phyloP scores from a whole-genome alignment of 2,888 invertebrate species.

The Gerris lacustris region DNA sequence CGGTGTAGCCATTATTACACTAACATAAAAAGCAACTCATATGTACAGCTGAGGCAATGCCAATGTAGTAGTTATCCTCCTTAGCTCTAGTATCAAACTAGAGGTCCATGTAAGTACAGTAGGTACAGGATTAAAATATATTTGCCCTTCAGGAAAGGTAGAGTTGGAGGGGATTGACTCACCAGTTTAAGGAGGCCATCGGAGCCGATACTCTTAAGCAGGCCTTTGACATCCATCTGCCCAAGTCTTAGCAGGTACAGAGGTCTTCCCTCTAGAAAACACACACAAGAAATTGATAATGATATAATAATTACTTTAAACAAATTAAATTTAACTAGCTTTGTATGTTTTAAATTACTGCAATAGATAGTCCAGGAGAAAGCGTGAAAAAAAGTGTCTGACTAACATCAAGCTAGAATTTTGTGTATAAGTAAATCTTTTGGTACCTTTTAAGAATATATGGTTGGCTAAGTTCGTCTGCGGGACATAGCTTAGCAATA shows the following conservation, averaged over 20 bases:
- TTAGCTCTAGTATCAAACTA: background rate
- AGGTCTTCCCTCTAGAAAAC: slow-evolving; percentile 62
- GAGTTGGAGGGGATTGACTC: slow-evolving; percentile 33
- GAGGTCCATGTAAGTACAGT: background rate
- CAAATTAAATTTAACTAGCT: slow-evolving; percentile 5
- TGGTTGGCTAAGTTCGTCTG: too few relatives aligned
- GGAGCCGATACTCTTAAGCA: slow-evolving; percentile 80
- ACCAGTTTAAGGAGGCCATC: slow-evolving; percentile 82
- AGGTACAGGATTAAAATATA: background rate
- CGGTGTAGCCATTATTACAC: too few relatives aligned
- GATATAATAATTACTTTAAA: background rate
- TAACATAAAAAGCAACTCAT: too few relatives aligned
- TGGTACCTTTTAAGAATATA: too few relatives aligned
- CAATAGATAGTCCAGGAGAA: slow-evolving; percentile 8
- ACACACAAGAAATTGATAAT: slow-evolving; percentile 18
- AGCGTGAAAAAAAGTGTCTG: too few relatives aligned
- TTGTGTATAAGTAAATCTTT: too few relatives aligned
- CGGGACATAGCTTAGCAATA: too few relatives aligned
- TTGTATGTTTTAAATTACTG: background rate
- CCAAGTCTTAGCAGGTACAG: slow-evolving; percentile 78
- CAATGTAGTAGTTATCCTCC: too few relatives aligned
- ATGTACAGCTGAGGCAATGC: too few relatives aligned
- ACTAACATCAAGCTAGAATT: too few relatives aligned
- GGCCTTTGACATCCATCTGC: slow-evolving; percentile 92
- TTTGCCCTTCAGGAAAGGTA: background rate